Conservation (phyloP, 2,797 vertebrate genomes). For the Etheostoma perlongum region DNA sequence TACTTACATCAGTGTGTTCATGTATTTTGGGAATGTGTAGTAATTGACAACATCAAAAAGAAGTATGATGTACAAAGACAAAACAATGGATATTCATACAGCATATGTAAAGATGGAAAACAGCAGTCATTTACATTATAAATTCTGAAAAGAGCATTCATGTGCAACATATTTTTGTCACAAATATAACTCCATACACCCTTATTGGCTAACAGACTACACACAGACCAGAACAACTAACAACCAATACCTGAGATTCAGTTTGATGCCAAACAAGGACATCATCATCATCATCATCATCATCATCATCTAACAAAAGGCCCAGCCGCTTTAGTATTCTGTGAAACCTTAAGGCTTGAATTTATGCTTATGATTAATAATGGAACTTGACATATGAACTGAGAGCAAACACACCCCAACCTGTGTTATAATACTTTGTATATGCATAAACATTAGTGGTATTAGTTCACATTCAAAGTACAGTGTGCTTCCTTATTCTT, state of each 20-base stretch:
- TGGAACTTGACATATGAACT: neutral
- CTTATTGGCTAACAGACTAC: neutral
- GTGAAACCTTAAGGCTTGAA: slow-evolving; percentile 11
- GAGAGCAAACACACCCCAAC: neutral
- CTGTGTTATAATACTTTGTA: neutral
- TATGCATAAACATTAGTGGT: slow-evolving; percentile 23
- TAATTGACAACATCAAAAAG: neutral
- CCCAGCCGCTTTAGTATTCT: neutral
- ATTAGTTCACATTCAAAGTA: slow-evolving; percentile 1
- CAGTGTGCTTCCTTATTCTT: neutral
- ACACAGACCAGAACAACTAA: slow-evolving; percentile 23
- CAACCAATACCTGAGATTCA: slow-evolving; percentile 58
- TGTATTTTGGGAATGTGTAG: neutral
- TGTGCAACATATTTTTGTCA: slow-evolving; percentile 17
- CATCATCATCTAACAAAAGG: neutral
- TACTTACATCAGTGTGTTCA: neutral
- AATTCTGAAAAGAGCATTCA: neutral
- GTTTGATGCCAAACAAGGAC: slow-evolving; percentile 8
- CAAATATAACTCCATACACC: neutral
- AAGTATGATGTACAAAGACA: neutral
- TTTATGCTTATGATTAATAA: neutral
- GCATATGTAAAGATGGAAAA: neutral
- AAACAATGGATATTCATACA: neutral
- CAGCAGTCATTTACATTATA: neutral
- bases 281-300: too few species aligned